phyloP scores from a whole-genome alignment of 2,888 invertebrate species.

The Oxytorus armatus region DNA sequence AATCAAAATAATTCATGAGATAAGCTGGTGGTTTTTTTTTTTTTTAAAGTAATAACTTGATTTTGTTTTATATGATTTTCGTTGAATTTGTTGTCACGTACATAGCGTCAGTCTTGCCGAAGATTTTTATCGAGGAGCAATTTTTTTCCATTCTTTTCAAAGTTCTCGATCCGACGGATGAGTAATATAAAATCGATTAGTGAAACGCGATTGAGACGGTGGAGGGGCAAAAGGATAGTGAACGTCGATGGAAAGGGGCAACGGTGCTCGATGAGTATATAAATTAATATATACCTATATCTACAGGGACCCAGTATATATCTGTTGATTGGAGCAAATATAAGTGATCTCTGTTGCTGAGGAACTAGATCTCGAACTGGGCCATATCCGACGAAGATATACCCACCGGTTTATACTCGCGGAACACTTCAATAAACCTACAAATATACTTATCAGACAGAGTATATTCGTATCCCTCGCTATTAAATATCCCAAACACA shows the following conservation, averaged over 20 bases:
- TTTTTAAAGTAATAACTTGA: no score
- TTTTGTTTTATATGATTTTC: no score
- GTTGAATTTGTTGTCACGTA: no score
- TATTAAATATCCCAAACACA: constrained; percentile 9
- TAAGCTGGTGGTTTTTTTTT: no score
- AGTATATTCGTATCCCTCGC: not conserved
- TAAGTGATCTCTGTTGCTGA: constrained; percentile 50
- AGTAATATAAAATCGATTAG: constrained; percentile 7
- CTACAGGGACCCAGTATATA: constrained; percentile 8
- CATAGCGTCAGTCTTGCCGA: no score
- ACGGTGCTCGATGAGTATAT: constrained; percentile 7
- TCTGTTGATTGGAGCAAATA: constrained; percentile 17
- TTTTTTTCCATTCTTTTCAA: constrained; percentile 9
- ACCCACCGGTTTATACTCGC: constrained; percentile 43
- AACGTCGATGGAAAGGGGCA: constrained; percentile 6
- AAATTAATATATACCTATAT: not conserved
- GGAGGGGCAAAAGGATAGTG: not conserved
- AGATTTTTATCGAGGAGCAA: not conserved
- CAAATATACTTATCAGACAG: constrained; percentile 1
- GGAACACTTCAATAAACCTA: not conserved
- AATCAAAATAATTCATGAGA: no score
- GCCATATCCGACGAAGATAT: constrained; percentile 54
- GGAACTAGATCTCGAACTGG: constrained; percentile 70
- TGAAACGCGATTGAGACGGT: constrained; percentile 9
- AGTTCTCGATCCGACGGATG: not conserved